phyloP scores from a whole-genome alignment of 2,113 vertebrate genomes.

The Daphoenositta chrysoptera region DNA sequence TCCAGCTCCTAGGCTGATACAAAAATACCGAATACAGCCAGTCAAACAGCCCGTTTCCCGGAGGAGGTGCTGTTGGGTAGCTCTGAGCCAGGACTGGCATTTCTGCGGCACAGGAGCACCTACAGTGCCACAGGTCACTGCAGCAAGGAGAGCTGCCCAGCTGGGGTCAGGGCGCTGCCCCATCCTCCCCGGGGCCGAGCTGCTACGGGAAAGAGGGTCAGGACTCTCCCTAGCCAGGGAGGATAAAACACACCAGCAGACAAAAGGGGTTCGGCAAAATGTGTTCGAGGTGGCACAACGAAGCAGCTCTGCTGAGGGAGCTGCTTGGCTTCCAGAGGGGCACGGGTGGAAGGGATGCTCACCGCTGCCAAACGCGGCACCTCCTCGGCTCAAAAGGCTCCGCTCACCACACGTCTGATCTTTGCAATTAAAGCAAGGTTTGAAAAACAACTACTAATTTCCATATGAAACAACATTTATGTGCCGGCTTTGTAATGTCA shows the following conservation, averaged over 20 bases:
- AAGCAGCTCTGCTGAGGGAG: neutral
- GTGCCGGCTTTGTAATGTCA: neutral
- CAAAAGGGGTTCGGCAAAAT: neutral
- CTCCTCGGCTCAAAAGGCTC: neutral
- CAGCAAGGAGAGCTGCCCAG: neutral
- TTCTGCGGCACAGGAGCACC: neutral
- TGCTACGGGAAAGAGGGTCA: neutral
- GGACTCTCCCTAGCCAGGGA: neutral
- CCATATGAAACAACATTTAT: neutral
- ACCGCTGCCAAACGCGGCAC: neutral
- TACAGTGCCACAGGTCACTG: fast-evolving
- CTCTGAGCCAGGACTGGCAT: neutral
- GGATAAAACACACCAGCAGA: neutral
- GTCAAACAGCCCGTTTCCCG: neutral
- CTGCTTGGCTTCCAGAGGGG: neutral
- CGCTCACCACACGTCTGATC: neutral
- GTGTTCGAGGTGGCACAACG: neutral
- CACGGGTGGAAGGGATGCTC: neutral
- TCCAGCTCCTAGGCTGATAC: neutral
- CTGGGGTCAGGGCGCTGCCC: neutral
- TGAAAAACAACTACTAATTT: neutral
- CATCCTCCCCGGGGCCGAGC: neutral
- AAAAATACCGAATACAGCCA: neutral
- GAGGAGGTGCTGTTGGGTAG: neutral
- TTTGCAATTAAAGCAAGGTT: neutral